Conservation (phyloP, 2,797 vertebrate genomes). For the Xiphophorus birchmanni region DNA sequence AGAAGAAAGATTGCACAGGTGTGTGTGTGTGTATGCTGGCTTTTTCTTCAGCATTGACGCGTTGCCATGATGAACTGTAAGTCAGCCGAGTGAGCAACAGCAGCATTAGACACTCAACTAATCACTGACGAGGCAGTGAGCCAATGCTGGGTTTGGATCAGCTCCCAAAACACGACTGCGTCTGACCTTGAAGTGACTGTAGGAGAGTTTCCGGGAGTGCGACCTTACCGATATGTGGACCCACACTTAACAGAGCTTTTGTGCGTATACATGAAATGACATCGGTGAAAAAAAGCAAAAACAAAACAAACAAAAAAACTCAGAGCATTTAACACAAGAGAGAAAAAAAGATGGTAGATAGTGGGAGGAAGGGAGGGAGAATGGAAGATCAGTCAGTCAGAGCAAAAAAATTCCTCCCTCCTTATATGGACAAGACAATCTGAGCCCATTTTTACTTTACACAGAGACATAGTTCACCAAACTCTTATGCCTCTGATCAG, state of each 20-base stretch:
- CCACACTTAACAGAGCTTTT: conserved; percentile 9
- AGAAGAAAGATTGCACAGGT: conserved; percentile 10
- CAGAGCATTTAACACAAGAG: conserved; percentile 27
- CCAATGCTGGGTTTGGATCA: conserved; percentile 26
- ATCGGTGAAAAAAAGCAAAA: neutral
- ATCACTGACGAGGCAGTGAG: conserved; percentile 27
- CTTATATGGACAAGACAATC: conserved; percentile 82
- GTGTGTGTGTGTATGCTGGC: conserved; percentile 10
- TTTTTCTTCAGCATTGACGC: conserved; percentile 35
- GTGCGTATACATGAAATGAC: conserved; percentile 6
- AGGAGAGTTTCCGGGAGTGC: conserved; percentile 19
- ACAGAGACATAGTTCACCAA: conserved; percentile 31
- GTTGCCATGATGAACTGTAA: conserved; percentile 36
- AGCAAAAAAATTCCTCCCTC: conserved; percentile 79
- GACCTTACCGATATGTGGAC: neutral
- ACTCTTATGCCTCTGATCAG: conserved; percentile 18
- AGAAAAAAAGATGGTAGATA: conserved; percentile 20
- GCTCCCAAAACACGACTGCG: conserved; percentile 25
- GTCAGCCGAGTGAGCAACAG: conserved; percentile 44
- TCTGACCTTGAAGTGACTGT: conserved; percentile 16
- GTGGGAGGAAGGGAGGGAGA: conserved; percentile 19
- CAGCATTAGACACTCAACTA: conserved; percentile 4
- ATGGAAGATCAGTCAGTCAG: conserved; percentile 75
- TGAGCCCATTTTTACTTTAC: conserved; percentile 52
- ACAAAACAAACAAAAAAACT: no score